Conservation (phyloP, 2,797 vertebrate genomes). For the Sebastes hubbsi region DNA sequence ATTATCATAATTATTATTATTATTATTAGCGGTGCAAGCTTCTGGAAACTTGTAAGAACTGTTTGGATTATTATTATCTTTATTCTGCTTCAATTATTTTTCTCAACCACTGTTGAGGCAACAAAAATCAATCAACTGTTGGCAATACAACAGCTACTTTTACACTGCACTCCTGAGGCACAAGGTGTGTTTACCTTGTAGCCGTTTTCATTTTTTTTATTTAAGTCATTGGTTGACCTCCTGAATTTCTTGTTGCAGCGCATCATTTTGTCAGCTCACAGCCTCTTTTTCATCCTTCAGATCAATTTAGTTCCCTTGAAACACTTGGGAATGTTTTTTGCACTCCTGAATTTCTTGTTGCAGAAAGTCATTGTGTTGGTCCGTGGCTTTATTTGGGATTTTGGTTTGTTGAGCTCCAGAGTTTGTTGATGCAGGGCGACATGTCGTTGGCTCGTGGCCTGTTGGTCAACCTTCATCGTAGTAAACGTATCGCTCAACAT, state of each 20-base stretch:
- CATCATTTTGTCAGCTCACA: not conserved
- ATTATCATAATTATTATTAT: not conserved
- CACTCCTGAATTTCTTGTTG: not conserved
- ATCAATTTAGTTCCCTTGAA: not conserved
- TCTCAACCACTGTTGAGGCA: not conserved
- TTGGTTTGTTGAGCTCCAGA: not conserved
- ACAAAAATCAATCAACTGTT: not conserved
- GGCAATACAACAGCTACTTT: not conserved
- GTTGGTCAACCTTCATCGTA: not conserved
- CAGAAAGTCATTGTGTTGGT: not conserved
- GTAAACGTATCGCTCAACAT: not conserved
- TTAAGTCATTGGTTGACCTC: not conserved
- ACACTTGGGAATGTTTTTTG: not conserved
- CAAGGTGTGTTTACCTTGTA: not conserved
- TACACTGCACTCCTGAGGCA: not conserved
- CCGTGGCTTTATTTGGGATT: not conserved
- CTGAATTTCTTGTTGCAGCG: not conserved
- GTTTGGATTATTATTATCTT: not conserved
- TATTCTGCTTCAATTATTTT: not conserved
- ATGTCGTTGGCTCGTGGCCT: not conserved
- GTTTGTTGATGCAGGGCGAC: not conserved
- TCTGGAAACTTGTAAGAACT: not conserved
- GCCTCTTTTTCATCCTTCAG: not conserved
- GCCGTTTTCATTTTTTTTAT: not conserved
- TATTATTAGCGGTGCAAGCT: not conserved